Conservation (phyloP, 2,888 invertebrate species). For the Cremastinae sp. region DNA sequence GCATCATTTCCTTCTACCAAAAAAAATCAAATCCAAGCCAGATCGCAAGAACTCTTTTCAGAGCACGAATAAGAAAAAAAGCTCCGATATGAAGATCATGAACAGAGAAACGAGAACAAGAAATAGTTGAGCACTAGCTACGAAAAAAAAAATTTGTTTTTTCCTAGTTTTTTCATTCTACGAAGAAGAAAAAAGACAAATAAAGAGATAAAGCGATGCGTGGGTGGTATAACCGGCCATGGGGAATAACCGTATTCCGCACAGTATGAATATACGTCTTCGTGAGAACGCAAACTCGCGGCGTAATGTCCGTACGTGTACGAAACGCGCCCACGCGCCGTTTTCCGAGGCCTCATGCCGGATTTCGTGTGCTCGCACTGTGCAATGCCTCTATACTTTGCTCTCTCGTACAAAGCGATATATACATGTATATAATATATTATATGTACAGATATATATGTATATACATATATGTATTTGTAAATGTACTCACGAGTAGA, state of each 20-base stretch:
- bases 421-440: neutral
- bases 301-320: constrained; percentile 20
- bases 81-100: too few relatives aligned
- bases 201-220: constrained; percentile 46
- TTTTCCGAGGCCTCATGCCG: constrained; percentile 45
- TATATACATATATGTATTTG: neutral
- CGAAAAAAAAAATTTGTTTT: too few relatives aligned
- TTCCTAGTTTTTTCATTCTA: too few relatives aligned
- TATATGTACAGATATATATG: constrained; percentile 2
- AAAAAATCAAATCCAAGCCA: too few relatives aligned
- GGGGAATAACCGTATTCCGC: constrained; percentile 63
- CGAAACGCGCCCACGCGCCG: constrained; percentile 20
- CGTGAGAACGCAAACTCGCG: neutral
- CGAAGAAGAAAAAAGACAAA: constrained; percentile 40
- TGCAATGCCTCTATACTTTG: constrained; percentile 42
- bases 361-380: constrained; percentile 22
- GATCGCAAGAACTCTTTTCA: too few relatives aligned
- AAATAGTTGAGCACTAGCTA: too few relatives aligned
- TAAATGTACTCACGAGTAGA: constrained; percentile 30
- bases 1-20: too few relatives aligned
- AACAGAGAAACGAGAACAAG: too few relatives aligned
- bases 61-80: too few relatives aligned
- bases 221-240: constrained; percentile 59
- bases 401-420: constrained; percentile 13
- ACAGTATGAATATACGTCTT: neutral